Conservation (phyloP, 2,113 vertebrate genomes). For the Saguinus midas region DNA sequence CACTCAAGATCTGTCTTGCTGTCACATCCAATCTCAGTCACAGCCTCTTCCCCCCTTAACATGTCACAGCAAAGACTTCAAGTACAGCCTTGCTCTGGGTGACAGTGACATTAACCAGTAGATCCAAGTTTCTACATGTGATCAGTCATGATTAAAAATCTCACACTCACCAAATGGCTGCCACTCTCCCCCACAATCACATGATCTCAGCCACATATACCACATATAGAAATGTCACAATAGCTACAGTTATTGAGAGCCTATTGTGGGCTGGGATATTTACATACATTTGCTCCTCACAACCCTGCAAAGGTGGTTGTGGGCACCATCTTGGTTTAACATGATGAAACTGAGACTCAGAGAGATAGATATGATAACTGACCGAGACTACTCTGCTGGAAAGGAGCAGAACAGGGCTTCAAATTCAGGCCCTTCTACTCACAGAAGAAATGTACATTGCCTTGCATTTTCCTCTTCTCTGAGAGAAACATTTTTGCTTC, state of each 20-base stretch:
- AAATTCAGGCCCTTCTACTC: background rate
- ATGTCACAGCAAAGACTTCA: constrained; percentile 61
- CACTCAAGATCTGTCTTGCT: constrained; percentile 48
- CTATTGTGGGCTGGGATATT: background rate
- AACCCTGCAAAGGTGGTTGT: background rate
- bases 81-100: constrained; percentile 37
- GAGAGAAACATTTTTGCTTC: background rate
- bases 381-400: background rate
- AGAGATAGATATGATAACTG: background rate
- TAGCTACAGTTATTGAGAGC: background rate
- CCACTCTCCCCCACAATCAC: background rate
- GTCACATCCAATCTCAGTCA: constrained; percentile 63
- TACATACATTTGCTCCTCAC: background rate
- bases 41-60: constrained; percentile 10
- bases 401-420: background rate
- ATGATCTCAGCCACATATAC: background rate
- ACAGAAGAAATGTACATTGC: background rate
- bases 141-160: constrained; percentile 32
- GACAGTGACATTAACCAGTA: constrained; percentile 60
- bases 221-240: background rate
- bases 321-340: background rate
- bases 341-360: background rate
- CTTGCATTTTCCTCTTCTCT: background rate
- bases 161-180: background rate
- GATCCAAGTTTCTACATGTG: background rate